phyloP scores from a whole-genome alignment of 2,888 invertebrate species.

The Ophion slaviceki region DNA sequence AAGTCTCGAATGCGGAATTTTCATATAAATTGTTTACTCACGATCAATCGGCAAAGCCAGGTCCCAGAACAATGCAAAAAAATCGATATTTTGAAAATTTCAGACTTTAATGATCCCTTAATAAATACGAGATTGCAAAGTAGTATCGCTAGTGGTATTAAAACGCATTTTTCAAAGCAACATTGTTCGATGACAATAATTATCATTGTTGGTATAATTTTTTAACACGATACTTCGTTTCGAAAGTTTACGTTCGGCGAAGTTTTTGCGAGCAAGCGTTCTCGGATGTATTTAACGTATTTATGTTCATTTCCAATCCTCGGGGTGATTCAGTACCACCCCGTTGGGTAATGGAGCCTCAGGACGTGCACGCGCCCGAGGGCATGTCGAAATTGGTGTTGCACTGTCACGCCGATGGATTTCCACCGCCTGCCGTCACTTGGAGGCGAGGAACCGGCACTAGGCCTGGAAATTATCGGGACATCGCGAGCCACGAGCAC shows the following conservation, averaged over 20 bases:
- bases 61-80: no score
- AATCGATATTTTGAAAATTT: no score
- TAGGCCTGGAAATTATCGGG: slow-evolving; percentile 81
- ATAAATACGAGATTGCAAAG: no score
- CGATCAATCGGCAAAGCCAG: no score
- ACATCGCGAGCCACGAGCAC: slow-evolving; percentile 80
- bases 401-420: slow-evolving; percentile 96
- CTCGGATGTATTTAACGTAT: background rate
- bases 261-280: background rate
- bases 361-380: slow-evolving; percentile 87
- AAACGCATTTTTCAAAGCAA: background rate
- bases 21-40: no score
- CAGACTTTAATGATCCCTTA: no score
- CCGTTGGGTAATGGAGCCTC: slow-evolving; percentile 94
- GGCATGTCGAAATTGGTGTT: slow-evolving; percentile 85
- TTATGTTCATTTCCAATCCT: background rate
- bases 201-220: no score
- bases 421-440: slow-evolving; percentile 93
- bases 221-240: background rate
- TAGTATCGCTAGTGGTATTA: no score
- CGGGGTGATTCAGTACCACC: slow-evolving; percentile 89
- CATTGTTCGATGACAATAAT: no score
- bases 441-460: slow-evolving; percentile 95
- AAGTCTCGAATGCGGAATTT: no score
- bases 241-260: slow-evolving; percentile 32